Conservation (phyloP, 2,797 vertebrate species). For the Sebastes ruberrimus region DNA sequence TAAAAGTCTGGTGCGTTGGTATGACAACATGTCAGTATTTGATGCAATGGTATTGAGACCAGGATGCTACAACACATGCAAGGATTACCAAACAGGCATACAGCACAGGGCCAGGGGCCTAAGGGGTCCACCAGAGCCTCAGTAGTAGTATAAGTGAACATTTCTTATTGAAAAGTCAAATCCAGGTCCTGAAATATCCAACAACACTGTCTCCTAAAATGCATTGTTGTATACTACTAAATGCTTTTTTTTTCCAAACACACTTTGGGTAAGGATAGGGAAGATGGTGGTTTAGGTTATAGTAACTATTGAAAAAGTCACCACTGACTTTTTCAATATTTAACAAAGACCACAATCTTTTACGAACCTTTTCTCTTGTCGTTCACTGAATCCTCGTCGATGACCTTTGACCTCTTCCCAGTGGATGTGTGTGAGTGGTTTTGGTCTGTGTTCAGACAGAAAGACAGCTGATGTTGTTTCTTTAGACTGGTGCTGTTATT, state of each 20-base stretch:
- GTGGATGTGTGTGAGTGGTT: background rate
- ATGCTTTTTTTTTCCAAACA: background rate
- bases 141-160: background rate
- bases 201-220: background rate
- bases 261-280: background rate
- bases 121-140: background rate
- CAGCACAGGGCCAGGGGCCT: background rate
- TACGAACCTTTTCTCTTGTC: background rate
- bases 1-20: background rate
- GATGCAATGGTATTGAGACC: accelerated
- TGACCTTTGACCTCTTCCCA: background rate
- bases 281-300: background rate
- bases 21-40: background rate
- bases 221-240: background rate
- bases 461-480: background rate
- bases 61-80: accelerated
- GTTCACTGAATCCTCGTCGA: background rate
- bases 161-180: background rate
- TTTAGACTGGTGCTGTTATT: background rate
- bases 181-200: background rate
- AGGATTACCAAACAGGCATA: accelerated
- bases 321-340: background rate
- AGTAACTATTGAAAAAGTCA: background rate
- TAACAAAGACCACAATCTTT: background rate
- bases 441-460: background rate